These are phyloP conservation scores for Eustalomyia histrio DNA, from an alignment of 2,888 invertebrate genomes.

Conservation along the genomic window DNA sequence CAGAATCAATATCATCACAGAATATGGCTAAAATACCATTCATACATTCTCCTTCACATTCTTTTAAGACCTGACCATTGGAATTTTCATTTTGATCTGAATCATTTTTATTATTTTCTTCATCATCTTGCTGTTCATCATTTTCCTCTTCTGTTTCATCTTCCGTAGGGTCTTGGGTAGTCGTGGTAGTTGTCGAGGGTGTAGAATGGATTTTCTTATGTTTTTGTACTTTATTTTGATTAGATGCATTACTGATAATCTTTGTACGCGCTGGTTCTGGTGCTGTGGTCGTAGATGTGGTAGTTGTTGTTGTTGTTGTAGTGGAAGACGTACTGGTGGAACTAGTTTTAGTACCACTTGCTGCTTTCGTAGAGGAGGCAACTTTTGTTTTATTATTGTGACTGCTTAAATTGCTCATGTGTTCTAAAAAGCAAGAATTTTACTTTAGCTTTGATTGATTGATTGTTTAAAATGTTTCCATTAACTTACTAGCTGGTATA, in stretches of 20 bases:
- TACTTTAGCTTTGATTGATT: background rate
- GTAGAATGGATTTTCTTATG: constrained; percentile 71
- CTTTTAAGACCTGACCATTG: constrained; percentile 78
- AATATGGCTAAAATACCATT: constrained; percentile 90
- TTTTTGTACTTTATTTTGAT: constrained; percentile 71
- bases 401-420: constrained; percentile 73
- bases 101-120: constrained; percentile 69
- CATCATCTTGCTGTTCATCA: constrained; percentile 62
- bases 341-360: constrained; percentile 57
- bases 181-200: constrained; percentile 69
- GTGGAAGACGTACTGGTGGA: constrained; percentile 65
- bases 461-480: background rate
- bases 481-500: constrained; percentile 82
- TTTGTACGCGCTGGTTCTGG: constrained; percentile 73
- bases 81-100: constrained; percentile 69
- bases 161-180: constrained; percentile 70
- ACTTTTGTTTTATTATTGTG: constrained; percentile 69
- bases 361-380: constrained; percentile 77
- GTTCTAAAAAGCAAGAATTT: constrained; percentile 70
- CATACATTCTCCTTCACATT: constrained; percentile 92
- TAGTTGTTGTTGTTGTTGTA: constrained; percentile 67
- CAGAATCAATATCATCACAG: constrained; percentile 91
- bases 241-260: constrained; percentile 69
- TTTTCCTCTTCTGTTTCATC: constrained; percentile 69
- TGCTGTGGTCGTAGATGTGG: constrained; percentile 73